phyloP scores from a whole-genome alignment of 2,888 invertebrate genomes.

The Sinhomidia bicolor region DNA sequence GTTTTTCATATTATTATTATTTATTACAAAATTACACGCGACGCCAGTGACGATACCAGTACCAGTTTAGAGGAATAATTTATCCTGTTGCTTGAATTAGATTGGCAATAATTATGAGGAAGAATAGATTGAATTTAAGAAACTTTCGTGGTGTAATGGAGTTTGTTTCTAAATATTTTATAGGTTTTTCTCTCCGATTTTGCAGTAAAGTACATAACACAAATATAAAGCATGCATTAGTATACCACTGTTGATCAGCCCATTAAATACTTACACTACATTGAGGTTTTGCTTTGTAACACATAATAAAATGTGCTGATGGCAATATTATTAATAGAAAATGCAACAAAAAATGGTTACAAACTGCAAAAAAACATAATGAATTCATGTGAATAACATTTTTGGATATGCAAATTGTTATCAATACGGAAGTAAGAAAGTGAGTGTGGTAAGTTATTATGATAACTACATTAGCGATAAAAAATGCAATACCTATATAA shows the following conservation, averaged over 20 bases:
- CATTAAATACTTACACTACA: neutral
- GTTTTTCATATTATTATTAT: neutral
- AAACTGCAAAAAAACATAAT: neutral
- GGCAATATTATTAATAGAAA: neutral
- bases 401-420: neutral
- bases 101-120: neutral
- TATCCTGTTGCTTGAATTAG: neutral
- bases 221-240: neutral
- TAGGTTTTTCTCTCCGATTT: neutral
- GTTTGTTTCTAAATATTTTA: neutral
- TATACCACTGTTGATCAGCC: no score
- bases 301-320: neutral
- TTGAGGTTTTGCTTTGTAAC: neutral
- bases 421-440: conserved; percentile 30
- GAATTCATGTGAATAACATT: neutral
- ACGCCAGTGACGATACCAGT: no score
- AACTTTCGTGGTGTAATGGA: neutral
- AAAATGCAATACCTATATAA: neutral
- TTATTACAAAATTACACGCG: neutral
- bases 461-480: neutral
- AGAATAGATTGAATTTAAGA: neutral
- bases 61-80: neutral
- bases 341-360: neutral
- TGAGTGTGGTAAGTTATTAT: neutral
- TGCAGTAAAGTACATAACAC: neutral